Evolutionary conservation across 1,140 invertebrate genomes (phyloP), one percentile per base, ranked within the genome.

Genomic region (Drosophila tani): DNA sequence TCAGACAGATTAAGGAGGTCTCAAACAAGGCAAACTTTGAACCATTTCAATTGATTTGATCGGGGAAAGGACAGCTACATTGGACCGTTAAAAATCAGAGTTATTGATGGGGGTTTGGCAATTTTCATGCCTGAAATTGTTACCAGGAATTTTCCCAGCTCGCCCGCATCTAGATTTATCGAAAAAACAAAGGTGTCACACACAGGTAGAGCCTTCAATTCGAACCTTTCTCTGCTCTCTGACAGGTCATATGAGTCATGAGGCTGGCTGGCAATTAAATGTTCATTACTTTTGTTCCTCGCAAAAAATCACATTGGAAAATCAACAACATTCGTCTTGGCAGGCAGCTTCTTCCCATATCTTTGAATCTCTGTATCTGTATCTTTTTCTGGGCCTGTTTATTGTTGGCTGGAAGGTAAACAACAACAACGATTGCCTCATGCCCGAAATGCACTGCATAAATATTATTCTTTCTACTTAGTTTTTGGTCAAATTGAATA

Each of bases 391-490:
- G 40, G 40, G 21, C 24, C n/a, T 86, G 65, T 81, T 87, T 71
- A 75, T 51, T 67, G 70, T 77, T 67, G 53, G 50, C 29, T 69
- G 51, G 80, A 83, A 86, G 82, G 78, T 80, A 86, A 86, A 86
- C 84, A 86, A 79, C 65, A 85, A 85, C 68, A 85, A 67, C 66
- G 76, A 79, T 78, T 75, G 76, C 81, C 46, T 47, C 81, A 87
- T 66, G 67, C 81, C 74, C 70, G 41, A 79, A 83, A 87, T 83
- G 71, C 83, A 69, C 73, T 84, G 73, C 77, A 81, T 88, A 87
- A 87, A 87, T 84, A 88, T 87, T 87, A 43, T 82, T 82, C 63
- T 74, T 82, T 86, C 82, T 86, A 87, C 70, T 82, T 82, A 74
- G 76, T 76, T 81, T 71, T 79, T 86, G 68, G 75, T 66, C 59